Percentiles rank a stretch among this genome's conserved stretches.
Evolutionary conservation across 1,140 invertebrate genomes (phyloP).

Genomic region (Pteromalus puparum): DNA sequence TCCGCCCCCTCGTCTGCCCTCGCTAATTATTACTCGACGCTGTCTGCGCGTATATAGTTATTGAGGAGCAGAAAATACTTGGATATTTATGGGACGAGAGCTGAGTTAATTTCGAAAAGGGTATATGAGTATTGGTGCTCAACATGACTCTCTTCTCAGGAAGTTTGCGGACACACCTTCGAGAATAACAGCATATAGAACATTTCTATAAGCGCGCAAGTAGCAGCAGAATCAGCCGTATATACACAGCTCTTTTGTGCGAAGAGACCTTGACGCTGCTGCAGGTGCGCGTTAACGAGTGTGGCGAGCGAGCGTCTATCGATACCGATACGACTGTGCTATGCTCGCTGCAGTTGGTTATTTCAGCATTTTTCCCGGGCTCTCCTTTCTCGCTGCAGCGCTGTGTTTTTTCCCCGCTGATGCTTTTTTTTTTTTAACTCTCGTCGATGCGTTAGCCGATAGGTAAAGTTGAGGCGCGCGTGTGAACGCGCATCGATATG

Average conservation of each 20-base stretch:
- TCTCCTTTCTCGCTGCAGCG: not conserved
- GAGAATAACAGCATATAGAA: no score
- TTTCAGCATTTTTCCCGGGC: slow-evolving; percentile 38
- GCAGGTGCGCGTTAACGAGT: slow-evolving; percentile 40
- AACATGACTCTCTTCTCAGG: no score
- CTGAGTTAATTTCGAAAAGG: no score
- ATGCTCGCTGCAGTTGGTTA: slow-evolving; percentile 41
- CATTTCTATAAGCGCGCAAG: no score
- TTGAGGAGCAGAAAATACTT: not conserved
- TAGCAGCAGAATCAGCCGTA: not conserved
- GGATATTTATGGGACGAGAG: slow-evolving; percentile 8
- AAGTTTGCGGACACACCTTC: no score
- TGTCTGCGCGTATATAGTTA: no score
- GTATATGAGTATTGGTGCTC: no score
- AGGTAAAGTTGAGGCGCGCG: slow-evolving; percentile 65
- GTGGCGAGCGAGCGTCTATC: slow-evolving; percentile 38
- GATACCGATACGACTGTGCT: slow-evolving; percentile 41
- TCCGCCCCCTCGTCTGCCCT: not conserved
- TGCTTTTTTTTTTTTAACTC: not conserved
- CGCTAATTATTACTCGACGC: not conserved
- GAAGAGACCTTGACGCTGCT: slow-evolving; percentile 21
- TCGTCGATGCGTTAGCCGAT: slow-evolving; percentile 55
- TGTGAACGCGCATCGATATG: slow-evolving; percentile 69
- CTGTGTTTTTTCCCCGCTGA: not conserved
- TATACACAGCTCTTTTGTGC: slow-evolving; percentile 7